Percentiles rank a stretch among this genome's conserved stretches.
Conservation (phyloP, 1,140 invertebrate species). For the Sesamia nonagrioides region DNA sequence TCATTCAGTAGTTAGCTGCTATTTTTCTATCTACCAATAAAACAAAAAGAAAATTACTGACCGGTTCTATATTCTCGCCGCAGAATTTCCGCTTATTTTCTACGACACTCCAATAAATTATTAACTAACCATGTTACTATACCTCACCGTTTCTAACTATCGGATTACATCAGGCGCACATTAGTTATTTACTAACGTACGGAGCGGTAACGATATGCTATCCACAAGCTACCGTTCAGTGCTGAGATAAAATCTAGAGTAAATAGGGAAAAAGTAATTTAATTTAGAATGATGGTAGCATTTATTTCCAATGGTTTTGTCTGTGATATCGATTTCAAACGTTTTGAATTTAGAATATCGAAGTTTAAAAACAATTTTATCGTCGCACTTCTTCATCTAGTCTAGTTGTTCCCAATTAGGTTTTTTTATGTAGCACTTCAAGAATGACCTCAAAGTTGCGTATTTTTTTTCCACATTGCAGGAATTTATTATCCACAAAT, state of each 20-base stretch:
- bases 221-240: not conserved
- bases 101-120: not conserved
- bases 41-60: not conserved
- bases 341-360: too few species aligned
- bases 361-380: too few species aligned
- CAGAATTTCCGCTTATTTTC: not conserved
- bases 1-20: not conserved
- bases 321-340: too few species aligned
- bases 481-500: too few species aligned
- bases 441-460: too few species aligned
- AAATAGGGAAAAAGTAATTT: not conserved
- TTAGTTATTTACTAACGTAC: slow-evolving; percentile 9
- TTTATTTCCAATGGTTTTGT: not conserved
- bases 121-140: not conserved
- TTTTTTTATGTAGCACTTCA: too few species aligned
- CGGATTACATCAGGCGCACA: not conserved
- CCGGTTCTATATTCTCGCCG: not conserved
- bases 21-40: too few species aligned
- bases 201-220: not conserved
- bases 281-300: not conserved
- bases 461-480: too few species aligned
- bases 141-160: not conserved
- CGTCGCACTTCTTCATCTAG: too few species aligned
- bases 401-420: too few species aligned
- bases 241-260: not conserved